Conservation (phyloP, 1,140 invertebrate species). For the Neotoxoptera formosana region DNA sequence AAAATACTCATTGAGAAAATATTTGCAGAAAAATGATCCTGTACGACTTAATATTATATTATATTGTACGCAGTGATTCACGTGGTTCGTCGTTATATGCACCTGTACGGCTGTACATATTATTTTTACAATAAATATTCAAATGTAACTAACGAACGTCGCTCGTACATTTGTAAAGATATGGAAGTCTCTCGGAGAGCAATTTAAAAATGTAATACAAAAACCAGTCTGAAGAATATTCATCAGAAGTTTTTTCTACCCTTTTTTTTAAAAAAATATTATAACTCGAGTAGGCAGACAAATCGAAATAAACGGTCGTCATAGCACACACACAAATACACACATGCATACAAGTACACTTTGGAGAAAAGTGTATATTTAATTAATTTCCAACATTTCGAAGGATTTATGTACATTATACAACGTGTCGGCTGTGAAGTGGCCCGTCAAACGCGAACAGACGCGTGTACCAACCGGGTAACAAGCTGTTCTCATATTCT, state of each 20-base stretch:
- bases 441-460: conserved; percentile 38
- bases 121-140: not conserved
- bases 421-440: conserved; percentile 28
- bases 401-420: not conserved
- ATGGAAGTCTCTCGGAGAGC: not conserved
- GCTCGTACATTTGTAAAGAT: not conserved
- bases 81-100: not conserved
- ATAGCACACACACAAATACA: not conserved
- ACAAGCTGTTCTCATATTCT: conserved; percentile 24
- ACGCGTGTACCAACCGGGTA: not conserved
- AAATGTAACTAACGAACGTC: not conserved
- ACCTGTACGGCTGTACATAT: not conserved
- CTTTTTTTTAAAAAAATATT: not conserved
- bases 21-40: not conserved
- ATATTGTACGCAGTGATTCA: not conserved
- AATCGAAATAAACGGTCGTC: not conserved
- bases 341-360: not conserved
- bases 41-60: not conserved
- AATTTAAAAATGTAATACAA: not conserved
- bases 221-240: not conserved
- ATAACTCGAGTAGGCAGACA: not conserved
- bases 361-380: not conserved
- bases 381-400: conserved; percentile 33
- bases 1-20: not conserved
- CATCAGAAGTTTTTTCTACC: not conserved